Evolutionary conservation across 2,888 invertebrate genomes (phyloP).

Genomic region (Acrocyrtus sp.): DNA sequence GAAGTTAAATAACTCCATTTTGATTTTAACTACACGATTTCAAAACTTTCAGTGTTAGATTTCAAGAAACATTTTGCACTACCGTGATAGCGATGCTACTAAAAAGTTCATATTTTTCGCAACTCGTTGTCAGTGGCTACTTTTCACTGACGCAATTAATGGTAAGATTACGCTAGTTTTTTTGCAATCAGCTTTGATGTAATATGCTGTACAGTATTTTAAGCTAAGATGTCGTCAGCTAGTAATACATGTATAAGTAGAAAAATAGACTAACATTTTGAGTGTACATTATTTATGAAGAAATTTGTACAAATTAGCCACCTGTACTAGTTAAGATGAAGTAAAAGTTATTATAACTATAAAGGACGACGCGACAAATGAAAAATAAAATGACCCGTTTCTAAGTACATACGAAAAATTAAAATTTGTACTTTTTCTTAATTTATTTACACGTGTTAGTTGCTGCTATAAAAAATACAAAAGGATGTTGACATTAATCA

Average conservation of each 20-base stretch:
- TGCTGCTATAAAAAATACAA: no score
- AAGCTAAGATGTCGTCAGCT: background rate
- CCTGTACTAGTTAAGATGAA: conserved; percentile 44
- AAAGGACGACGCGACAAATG: conserved; percentile 39
- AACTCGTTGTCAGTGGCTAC: no score
- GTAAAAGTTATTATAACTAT: conserved; percentile 32
- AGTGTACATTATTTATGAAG: conserved; percentile 54
- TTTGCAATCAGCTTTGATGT: conserved; percentile 50
- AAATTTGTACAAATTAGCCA: conserved; percentile 54
- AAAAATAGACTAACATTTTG: background rate
- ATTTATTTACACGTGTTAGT: background rate
- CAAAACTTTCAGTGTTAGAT: no score
- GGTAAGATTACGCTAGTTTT: conserved; percentile 28
- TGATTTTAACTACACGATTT: no score
- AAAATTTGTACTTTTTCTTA: background rate
- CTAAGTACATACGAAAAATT: conserved; percentile 25
- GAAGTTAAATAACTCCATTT: no score
- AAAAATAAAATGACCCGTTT: conserved; percentile 40
- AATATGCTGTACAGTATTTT: conserved; percentile 36
- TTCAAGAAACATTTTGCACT: no score
- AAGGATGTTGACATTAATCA: no score
- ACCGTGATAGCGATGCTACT: no score
- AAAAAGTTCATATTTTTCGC: no score
- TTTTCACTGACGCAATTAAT: no score
- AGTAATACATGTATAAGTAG: background rate